phyloP scores from a whole-genome alignment of 2,113 vertebrate genomes.

The Atrichornis clamosus region DNA sequence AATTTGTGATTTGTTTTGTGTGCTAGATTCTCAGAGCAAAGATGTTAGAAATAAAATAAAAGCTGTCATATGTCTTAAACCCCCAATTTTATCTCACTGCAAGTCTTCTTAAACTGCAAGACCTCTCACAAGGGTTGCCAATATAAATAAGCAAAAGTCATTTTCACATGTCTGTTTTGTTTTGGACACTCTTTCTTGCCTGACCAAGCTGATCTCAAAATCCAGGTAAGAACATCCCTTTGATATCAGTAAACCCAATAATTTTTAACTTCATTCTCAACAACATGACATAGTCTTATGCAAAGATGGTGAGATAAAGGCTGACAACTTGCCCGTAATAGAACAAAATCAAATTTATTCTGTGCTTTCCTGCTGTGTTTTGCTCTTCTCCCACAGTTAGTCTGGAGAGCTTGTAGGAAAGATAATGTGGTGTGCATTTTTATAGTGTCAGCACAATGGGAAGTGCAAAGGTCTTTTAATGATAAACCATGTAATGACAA shows the following conservation, averaged over 20 bases:
- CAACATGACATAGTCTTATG: neutral
- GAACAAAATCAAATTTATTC: neutral
- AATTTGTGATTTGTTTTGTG: neutral
- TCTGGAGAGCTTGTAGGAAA: neutral
- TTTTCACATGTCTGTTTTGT: neutral
- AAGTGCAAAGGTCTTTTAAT: slow-evolving; percentile 38
- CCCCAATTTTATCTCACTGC: neutral
- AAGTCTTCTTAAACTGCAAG: neutral
- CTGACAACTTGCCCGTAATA: neutral
- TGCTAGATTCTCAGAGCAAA: neutral
- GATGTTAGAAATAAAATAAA: neutral
- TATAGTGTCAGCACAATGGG: neutral
- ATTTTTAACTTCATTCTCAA: neutral
- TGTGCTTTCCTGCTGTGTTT: neutral
- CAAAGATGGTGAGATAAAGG: neutral
- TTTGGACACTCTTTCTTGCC: neutral
- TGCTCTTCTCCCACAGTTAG: neutral
- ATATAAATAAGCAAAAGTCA: neutral
- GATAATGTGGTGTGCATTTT: neutral
- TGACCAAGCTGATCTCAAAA: neutral
- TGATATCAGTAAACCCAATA: neutral
- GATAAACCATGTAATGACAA: neutral
- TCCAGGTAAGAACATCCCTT: neutral
- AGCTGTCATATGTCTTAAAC: neutral
- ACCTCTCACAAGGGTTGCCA: neutral